These are phyloP conservation scores for Drosophila rufa DNA, from an alignment of 1,140 invertebrate genomes.

Conservation along the genomic window DNA sequence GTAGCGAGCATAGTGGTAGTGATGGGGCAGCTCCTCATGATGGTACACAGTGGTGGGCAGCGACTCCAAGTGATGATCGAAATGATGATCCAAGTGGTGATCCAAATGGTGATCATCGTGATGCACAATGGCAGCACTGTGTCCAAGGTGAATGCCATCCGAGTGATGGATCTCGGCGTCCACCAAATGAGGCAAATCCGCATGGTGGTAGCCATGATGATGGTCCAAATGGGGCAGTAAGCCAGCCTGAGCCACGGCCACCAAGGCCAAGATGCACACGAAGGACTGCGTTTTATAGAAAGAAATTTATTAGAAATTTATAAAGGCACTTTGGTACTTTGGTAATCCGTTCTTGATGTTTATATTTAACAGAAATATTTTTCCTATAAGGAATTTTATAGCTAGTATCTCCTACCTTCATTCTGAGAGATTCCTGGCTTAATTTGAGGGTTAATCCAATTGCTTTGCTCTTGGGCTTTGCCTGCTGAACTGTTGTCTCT, in stretches of 20 bases:
- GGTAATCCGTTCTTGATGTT: no score
- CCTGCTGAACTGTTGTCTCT: slow-evolving; percentile 57
- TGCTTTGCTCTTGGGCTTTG: slow-evolving; percentile 35
- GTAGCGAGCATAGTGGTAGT: slow-evolving; percentile 56
- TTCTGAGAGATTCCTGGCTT: slow-evolving; percentile 80
- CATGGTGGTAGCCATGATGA: slow-evolving; percentile 51
- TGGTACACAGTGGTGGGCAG: slow-evolving; percentile 62
- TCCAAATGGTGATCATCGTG: slow-evolving; percentile 44
- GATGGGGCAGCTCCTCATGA: slow-evolving; percentile 55
- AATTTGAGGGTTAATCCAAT: slow-evolving; percentile 62
- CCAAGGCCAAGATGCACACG: slow-evolving; percentile 72
- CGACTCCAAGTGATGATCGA: slow-evolving; percentile 47
- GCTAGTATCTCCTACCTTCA: slow-evolving; percentile 58
- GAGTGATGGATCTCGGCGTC: slow-evolving; percentile 71
- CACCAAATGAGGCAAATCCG: slow-evolving; percentile 55
- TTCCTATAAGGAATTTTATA: no score
- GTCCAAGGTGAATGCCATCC: slow-evolving; percentile 72
- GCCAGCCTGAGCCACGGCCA: slow-evolving; percentile 71
- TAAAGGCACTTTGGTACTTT: no score
- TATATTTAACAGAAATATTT: neutral
- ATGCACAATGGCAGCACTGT: slow-evolving; percentile 64
- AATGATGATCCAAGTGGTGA: slow-evolving; percentile 31
- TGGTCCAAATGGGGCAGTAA: slow-evolving; percentile 69
- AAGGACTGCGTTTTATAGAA: slow-evolving; percentile 44
- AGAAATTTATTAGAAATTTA: neutral